phyloP scores from a whole-genome alignment of 2,113 vertebrate species.

The Megatriorchis doriae region DNA sequence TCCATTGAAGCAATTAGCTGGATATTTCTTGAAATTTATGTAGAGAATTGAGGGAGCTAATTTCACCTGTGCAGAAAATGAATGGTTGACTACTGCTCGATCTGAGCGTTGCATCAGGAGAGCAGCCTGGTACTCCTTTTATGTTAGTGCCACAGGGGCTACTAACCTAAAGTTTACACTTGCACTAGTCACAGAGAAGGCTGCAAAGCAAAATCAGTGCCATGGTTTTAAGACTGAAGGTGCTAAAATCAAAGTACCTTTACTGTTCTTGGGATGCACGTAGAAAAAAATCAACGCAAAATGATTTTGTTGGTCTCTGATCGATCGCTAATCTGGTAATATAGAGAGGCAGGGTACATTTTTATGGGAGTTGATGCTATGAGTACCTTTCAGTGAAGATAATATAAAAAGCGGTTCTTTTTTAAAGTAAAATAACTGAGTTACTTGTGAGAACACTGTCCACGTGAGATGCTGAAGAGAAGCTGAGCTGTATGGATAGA shows the following conservation, averaged over 20 bases:
- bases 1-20: background rate
- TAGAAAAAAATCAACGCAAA: background rate
- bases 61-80: background rate
- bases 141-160: background rate
- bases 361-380: background rate
- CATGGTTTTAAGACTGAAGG: background rate
- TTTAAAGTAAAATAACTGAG: background rate
- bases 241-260: background rate
- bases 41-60: background rate
- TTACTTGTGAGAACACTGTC: background rate
- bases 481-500: background rate
- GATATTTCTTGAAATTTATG: background rate
- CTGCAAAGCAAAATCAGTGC: background rate
- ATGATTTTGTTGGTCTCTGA: background rate
- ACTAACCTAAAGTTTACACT: background rate
- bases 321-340: background rate
- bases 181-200: background rate
- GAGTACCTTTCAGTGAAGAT: background rate
- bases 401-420: background rate
- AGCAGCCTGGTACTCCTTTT: background rate
- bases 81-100: background rate
- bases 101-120: background rate
- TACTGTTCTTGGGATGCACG: background rate
- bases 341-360: background rate
- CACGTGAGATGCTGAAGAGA: background rate